Percentiles rank a stretch among this genome's conserved stretches.
phyloP scores from a whole-genome alignment of 2,113 vertebrate species.

The Melanerpes formicivorus region DNA sequence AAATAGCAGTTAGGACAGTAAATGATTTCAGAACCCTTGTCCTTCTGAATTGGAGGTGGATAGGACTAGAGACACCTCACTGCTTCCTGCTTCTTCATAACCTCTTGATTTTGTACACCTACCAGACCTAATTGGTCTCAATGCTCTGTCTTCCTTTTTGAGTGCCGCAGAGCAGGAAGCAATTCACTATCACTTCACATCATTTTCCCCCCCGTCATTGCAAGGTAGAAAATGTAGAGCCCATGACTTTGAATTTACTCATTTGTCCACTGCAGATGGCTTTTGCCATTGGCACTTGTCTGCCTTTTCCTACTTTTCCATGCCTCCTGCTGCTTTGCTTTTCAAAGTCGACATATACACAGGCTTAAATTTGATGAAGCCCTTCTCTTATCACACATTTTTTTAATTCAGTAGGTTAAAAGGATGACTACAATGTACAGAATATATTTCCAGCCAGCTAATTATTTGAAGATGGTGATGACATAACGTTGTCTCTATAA shows the following conservation, averaged over 20 bases:
- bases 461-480: background rate
- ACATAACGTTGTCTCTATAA: constrained; percentile 52
- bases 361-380: background rate
- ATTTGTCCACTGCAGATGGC: background rate
- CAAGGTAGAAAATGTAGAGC: background rate
- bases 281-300: background rate
- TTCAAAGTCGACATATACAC: background rate
- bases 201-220: background rate
- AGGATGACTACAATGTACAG: background rate
- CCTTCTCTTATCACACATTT: background rate
- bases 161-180: background rate
- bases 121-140: background rate
- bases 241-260: background rate
- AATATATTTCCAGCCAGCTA: background rate
- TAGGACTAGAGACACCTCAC: background rate
- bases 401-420: background rate
- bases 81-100: background rate
- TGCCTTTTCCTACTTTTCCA: background rate
- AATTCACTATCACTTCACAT: background rate
- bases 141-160: background rate
- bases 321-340: background rate
- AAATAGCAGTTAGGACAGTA: background rate
- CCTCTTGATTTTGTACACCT: background rate
- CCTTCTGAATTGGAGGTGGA: background rate
- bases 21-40: background rate